A percentile compares a stretch with the other conserved stretches of the same genome.
Conservation (phyloP, 2,797 vertebrate genomes). For the Botia kubotai region DNA sequence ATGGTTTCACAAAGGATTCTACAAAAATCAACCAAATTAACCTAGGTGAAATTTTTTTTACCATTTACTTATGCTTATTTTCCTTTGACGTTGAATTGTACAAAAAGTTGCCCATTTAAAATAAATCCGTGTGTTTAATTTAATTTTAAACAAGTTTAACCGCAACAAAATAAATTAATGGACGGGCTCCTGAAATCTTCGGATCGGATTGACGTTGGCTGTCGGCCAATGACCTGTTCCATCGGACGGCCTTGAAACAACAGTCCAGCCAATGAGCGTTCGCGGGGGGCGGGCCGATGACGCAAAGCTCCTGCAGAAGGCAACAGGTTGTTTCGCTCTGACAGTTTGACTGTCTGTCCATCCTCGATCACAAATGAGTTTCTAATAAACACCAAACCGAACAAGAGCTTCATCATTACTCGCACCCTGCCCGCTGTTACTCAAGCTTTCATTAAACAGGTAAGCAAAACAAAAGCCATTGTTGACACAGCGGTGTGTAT, state of each 20-base stretch:
- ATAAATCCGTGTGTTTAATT: too few species aligned
- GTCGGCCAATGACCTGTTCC: constrained; percentile 38
- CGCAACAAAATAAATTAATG: too few species aligned
- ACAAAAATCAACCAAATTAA: too few species aligned
- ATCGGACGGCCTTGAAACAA: constrained; percentile 60
- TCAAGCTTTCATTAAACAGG: constrained; percentile 26
- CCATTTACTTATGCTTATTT: too few species aligned
- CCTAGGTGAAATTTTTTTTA: too few species aligned
- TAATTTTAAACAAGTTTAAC: too few species aligned
- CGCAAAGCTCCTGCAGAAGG: constrained; percentile 52
- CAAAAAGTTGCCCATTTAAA: too few species aligned
- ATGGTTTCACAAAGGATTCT: too few species aligned
- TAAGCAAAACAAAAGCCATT: constrained; percentile 43
- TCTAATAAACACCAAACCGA: not conserved
- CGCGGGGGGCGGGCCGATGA: constrained; percentile 67
- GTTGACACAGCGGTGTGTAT: constrained; percentile 42
- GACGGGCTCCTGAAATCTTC: constrained; percentile 61
- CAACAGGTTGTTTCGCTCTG: constrained; percentile 77
- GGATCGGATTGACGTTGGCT: constrained; percentile 50
- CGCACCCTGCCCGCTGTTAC: not conserved
- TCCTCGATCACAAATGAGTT: not conserved
- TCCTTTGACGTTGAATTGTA: too few species aligned
- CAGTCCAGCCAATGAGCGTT: constrained; percentile 66
- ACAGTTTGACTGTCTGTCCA: constrained; percentile 36
- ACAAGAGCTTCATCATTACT: not conserved